These are phyloP conservation scores for Numenius arquata DNA, from an alignment of 2,113 vertebrate species.

Conservation along the genomic window DNA sequence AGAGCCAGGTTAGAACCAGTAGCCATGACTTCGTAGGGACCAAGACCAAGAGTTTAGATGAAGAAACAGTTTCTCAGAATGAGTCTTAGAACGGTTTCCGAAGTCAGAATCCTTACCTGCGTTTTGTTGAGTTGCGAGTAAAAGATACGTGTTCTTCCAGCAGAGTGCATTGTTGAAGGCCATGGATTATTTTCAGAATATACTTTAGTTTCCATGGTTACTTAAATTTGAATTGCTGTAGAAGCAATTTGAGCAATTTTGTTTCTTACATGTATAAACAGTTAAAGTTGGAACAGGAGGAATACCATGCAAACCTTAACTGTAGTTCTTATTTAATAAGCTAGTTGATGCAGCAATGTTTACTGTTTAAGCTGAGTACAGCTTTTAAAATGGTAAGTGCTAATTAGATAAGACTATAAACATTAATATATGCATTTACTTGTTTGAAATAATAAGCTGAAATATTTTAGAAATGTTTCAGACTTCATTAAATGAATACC, in stretches of 20 bases:
- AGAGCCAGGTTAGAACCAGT: background rate
- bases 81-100: background rate
- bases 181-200: conserved; percentile 51
- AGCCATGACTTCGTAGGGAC: background rate
- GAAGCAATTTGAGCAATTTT: conserved; percentile 45
- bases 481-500: background rate
- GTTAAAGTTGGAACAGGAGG: conserved; percentile 6
- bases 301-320: background rate
- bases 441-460: background rate
- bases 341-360: background rate
- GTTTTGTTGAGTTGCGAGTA: background rate
- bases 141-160: background rate
- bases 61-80: background rate
- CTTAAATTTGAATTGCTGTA: conserved; percentile 35
- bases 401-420: background rate
- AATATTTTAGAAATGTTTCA: background rate
- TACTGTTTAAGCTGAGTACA: background rate
- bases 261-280: conserved; percentile 13
- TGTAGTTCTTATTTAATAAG: background rate
- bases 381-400: background rate
- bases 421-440: background rate
- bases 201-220: conserved; percentile 57
- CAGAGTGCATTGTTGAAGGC: conserved; percentile 2
- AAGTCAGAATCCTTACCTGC: background rate
- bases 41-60: background rate